Base-by-base conservation (phyloP, 37 sponge, comb jelly and placozoan genomes). In the Ianthella basta region DNA sequence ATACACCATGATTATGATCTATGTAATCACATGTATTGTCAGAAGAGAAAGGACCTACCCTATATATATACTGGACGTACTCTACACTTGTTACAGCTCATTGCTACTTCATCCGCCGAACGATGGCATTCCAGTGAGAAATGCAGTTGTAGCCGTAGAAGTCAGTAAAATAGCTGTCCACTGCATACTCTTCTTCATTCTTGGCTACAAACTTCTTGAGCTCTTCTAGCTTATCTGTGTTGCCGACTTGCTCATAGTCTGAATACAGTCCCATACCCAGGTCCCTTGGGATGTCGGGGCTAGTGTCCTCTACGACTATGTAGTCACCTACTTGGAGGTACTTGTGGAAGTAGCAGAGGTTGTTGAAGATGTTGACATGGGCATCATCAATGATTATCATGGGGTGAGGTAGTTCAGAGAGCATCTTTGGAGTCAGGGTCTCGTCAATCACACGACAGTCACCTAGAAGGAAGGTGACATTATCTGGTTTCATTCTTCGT, bases 71-170 rank as follows among this genome's bases (percentile, higher is more conserved):
- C n/a, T n/a, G n/a, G n/a, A n/a, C n/a, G n/a, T n/a, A n/a, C n/a
- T n/a, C n/a, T n/a, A n/a, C n/a, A n/a, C n/a, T n/a, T n/a, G n/a
- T n/a, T n/a, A n/a, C n/a, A n/a, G n/a, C n/a, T n/a, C n/a, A n/a
- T n/a, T n/a, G 50, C 50, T 44, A 44, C 50, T 44, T 63, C 89
- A 88, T 88, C 15, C 57, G 39, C 32, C 89, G 57, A 56, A 89
- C 68, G 38, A 40, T 84, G 3, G 87, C 86, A 75, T 90, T 82
- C 91, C 86, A 86, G 55, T 82, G 68, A 72, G 84, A 79, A n/a
- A 66, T 82, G 16, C 79, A 60, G 59, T 90, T 90, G 83, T 90
- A 90, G 56, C 87, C 91, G 86, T 82, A 86, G 69, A 86, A 73
- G 72, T 90, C 91, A 61, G 86, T 86, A 50, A 72, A 82, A 29